Base-by-base conservation (phyloP, 92 coral and sea anemone species). In the Heliopora coerulea region DNA sequence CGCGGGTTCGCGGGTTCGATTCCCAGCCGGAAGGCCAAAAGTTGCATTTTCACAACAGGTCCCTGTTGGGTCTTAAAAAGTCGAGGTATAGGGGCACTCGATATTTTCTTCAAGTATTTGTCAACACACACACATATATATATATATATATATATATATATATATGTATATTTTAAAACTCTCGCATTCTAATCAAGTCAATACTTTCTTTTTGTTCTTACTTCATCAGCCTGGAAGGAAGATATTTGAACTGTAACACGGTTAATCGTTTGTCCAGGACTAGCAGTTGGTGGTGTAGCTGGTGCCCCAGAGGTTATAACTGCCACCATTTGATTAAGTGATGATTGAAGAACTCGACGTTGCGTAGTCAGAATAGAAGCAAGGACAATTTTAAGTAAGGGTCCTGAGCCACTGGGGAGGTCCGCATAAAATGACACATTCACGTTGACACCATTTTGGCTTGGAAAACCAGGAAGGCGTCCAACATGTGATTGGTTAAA, bases 401-500 rank as follows among this genome's bases (percentile, higher is more conserved):
- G 39, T 7, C 14, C 52, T n/a, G 52, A 6, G 8, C 35, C 59
- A 56, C 23, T 56, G 26, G 49, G 60, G 32, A 40, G 9, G 33
- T 57, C 25, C 15, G 54, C 77, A 39, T 49, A 70, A 14, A 70
- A 70, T 30, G 77, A 70, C 12, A 54, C 11, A 9, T 25, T 19
- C n/a, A 58, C 50, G 31, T 70, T 41, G 46, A 0, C 24, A 26
- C 77, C 77, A 70, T 52, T 58, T 70, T 52, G 48, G 4, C 28
- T 70, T 29, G 77, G 77, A 19, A 35, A 70, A n/a, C 20, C 32
- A n/a, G 77, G 77, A 42, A 52, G 30, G 23, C 61, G 61, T 23
- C 33, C 33, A 23, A 56, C 17, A 17, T 56, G 61, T 17, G 61
- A 3, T 56, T 13, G 31, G 61, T 56, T 56, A 17, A 56, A 56